These are phyloP conservation scores for Pempheris klunzingeri DNA, from an alignment of 2,797 vertebrate species.

Conservation along the genomic window DNA sequence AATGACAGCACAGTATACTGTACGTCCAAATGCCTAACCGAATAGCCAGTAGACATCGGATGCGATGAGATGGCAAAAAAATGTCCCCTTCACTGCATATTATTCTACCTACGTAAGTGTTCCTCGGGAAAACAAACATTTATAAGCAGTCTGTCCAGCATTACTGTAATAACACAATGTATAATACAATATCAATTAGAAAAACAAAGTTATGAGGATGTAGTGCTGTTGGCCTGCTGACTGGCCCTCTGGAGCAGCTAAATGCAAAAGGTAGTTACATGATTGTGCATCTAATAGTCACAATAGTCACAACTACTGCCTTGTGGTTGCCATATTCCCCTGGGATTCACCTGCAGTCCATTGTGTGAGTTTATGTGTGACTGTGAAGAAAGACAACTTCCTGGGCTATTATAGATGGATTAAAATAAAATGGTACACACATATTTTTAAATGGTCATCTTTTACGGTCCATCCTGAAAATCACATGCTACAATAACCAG, in stretches of 20 bases:
- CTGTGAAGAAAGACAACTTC: conserved; percentile 15
- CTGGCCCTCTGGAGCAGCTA: conserved; percentile 1
- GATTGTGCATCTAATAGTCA: conserved; percentile 20
- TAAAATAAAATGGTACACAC: background rate
- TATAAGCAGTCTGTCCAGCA: background rate
- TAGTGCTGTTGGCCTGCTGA: background rate
- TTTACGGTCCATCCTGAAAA: background rate
- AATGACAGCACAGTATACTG: background rate
- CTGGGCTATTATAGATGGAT: background rate
- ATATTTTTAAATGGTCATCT: background rate
- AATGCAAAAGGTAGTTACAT: conserved; percentile 24
- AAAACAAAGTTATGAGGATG: background rate
- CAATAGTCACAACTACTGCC: conserved; percentile 12
- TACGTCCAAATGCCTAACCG: background rate
- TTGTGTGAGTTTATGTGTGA: conserved; percentile 27
- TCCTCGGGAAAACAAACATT: conserved; percentile 1
- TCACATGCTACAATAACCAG: background rate
- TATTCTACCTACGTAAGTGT: conserved; percentile 7
- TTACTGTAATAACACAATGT: background rate
- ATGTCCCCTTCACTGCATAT: background rate
- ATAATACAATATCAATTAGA: background rate
- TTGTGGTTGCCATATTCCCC: conserved; percentile 24
- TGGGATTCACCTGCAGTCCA: conserved; percentile 49
- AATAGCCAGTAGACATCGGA: background rate
- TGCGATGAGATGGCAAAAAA: background rate